Conservation (phyloP, 2,888 invertebrate genomes). For the Mesorhabditis spiculigera region DNA sequence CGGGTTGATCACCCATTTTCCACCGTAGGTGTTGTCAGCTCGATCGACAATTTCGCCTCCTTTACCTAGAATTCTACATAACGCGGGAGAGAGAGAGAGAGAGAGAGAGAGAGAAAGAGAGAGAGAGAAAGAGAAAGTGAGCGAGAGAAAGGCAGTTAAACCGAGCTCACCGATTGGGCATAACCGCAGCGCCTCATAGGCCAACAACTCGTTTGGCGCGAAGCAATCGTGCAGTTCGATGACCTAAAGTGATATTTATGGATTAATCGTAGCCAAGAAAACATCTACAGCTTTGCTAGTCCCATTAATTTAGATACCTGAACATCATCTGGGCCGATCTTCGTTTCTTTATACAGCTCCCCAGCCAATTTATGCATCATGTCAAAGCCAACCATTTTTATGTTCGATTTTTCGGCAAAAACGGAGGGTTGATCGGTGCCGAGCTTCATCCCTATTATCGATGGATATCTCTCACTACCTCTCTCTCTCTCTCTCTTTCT, state of each 20-base stretch:
- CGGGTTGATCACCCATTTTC: conserved; percentile 94
- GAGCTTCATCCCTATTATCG: conserved; percentile 78
- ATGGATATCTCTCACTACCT: background rate
- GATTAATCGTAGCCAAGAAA: background rate
- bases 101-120: no score
- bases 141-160: background rate
- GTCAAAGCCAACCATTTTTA: conserved; percentile 65
- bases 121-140: background rate
- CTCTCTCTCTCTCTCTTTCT: no score
- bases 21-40: conserved; percentile 94
- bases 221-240: conserved; percentile 97
- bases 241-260: conserved; percentile 27
- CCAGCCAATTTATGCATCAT: conserved; percentile 64
- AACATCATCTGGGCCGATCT: conserved; percentile 60
- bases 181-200: conserved; percentile 90
- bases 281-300: background rate
- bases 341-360: conserved; percentile 73
- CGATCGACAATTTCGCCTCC: conserved; percentile 86
- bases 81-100: conserved; percentile 3
- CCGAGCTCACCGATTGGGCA: conserved; percentile 65
- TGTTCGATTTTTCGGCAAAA: conserved; percentile 75
- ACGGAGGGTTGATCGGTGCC: conserved; percentile 83
- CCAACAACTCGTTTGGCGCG: conserved; percentile 90
- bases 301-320: conserved; percentile 34
- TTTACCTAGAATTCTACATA: conserved; percentile 72